Evolutionary conservation across 2,113 vertebrate genomes (phyloP).

Genomic region (Scophthalmus maximus): DNA sequence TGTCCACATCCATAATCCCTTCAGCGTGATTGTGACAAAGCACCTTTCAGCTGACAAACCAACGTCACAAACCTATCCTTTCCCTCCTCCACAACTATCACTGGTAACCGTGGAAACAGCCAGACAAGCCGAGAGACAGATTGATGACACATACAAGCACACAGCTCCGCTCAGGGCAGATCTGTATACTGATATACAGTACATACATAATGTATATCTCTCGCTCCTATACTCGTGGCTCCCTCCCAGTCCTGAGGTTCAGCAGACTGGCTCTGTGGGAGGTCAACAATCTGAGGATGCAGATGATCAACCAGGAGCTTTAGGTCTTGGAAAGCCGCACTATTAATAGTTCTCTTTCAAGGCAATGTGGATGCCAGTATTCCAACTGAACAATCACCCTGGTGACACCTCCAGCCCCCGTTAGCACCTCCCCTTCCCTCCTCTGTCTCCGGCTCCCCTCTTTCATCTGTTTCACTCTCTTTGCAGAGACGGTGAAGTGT

Average conservation of each 20-base stretch:
- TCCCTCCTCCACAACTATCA: constrained; percentile 66
- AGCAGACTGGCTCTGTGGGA: constrained; percentile 25
- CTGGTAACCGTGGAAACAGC: constrained; percentile 74
- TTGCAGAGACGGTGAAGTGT: constrained; percentile 10
- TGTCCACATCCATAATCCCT: background rate
- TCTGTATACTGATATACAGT: constrained; percentile 40
- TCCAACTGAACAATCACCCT: constrained; percentile 47
- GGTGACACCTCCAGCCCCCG: constrained; percentile 42
- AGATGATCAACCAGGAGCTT: constrained; percentile 25
- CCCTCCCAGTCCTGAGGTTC: constrained; percentile 10
- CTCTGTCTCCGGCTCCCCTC: background rate
- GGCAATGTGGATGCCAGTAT: constrained; percentile 39
- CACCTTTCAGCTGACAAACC: constrained; percentile 38
- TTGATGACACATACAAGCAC: constrained; percentile 48
- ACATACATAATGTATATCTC: constrained; percentile 45
- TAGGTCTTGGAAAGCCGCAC: constrained; percentile 13
- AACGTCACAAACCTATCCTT: constrained; percentile 40
- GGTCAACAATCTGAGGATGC: constrained; percentile 24
- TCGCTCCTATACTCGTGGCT: constrained; percentile 23
- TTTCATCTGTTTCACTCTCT: constrained; percentile 30
- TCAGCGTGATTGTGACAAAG: constrained; percentile 39
- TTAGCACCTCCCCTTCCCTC: constrained; percentile 26
- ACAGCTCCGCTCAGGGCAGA: constrained; percentile 48
- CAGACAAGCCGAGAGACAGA: constrained; percentile 45
- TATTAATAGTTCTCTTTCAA: constrained; percentile 40